A percentile compares a stretch with the other conserved stretches of the same genome.
Conservation (phyloP, 2,113 vertebrate species). For the Ivindomyrus marchei region DNA sequence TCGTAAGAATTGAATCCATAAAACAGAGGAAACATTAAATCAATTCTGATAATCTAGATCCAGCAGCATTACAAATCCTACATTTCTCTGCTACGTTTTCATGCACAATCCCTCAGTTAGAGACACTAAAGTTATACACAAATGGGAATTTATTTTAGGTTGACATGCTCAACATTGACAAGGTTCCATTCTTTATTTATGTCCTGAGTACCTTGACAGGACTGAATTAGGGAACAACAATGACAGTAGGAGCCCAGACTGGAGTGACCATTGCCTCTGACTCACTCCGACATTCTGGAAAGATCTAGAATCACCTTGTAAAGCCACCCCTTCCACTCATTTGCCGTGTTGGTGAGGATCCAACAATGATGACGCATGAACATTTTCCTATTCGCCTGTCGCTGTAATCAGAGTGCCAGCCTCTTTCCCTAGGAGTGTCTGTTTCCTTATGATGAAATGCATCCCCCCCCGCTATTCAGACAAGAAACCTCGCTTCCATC, state of each 20-base stretch:
- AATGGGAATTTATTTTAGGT: neutral
- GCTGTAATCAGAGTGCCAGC: neutral
- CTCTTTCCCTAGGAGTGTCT: neutral
- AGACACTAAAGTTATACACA: neutral
- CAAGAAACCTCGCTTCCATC: neutral
- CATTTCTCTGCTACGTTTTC: neutral
- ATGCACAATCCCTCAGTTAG: neutral
- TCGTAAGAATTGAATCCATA: neutral
- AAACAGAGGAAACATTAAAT: neutral
- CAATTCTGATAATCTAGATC: neutral
- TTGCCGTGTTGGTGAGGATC: neutral
- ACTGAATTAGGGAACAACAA: neutral
- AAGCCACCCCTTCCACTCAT: neutral
- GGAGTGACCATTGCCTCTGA: neutral
- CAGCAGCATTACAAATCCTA: neutral
- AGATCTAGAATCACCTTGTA: slow-evolving; percentile 2
- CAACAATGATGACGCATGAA: neutral
- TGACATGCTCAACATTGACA: neutral
- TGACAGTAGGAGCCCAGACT: neutral
- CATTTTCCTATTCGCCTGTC: neutral
- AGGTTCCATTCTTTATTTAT: neutral
- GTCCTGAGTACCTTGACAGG: neutral
- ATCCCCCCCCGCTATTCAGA: neutral
- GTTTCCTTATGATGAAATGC: neutral
- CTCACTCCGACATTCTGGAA: neutral